Evolutionary conservation across 2,888 invertebrate species (phyloP).

Genomic region (Caenorhabditis wallacei): DNA sequence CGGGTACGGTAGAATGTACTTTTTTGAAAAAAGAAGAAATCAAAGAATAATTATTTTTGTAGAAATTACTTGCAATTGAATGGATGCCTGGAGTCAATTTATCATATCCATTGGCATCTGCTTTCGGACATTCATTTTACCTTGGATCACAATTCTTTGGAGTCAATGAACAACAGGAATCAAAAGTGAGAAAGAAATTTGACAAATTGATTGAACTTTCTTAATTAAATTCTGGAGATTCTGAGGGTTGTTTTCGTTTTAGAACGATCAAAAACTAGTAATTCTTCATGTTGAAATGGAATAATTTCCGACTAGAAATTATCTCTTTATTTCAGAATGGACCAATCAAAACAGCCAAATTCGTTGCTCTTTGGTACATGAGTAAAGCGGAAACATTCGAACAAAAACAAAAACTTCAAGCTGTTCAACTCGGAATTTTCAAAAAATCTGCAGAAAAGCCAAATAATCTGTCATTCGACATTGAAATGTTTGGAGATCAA

Average conservation of each 20-base stretch:
- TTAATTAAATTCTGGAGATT: conserved; percentile 6
- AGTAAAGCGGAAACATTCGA: conserved; percentile 66
- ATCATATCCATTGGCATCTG: conserved; percentile 73
- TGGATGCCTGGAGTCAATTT: conserved; percentile 71
- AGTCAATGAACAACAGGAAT: conserved; percentile 67
- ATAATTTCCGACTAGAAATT: background rate
- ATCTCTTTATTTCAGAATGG: conserved; percentile 61
- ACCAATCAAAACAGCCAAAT: conserved; percentile 72
- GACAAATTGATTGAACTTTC: conserved; percentile 1
- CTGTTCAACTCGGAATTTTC: conserved; percentile 77
- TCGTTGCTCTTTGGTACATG: conserved; percentile 80
- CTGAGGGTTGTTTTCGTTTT: background rate
- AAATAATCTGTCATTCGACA: conserved; percentile 64
- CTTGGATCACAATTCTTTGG: conserved; percentile 80
- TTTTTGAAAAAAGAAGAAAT: conserved; percentile 1
- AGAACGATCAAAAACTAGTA: conserved; percentile 2
- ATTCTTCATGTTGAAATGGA: background rate
- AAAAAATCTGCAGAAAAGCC: conserved; percentile 66
- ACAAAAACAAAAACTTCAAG: conserved; percentile 70
- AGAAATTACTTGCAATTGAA: conserved; percentile 66
- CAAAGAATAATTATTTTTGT: conserved; percentile 16
- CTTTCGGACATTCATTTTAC: conserved; percentile 74
- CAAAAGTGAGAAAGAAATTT: conserved; percentile 26
- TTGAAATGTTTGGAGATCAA: conserved; percentile 80
- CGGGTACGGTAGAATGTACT: conserved; percentile 57